Evolutionary conservation across 2,888 invertebrate genomes (phyloP).

Genomic region (Melangyna quadrimaculata): DNA sequence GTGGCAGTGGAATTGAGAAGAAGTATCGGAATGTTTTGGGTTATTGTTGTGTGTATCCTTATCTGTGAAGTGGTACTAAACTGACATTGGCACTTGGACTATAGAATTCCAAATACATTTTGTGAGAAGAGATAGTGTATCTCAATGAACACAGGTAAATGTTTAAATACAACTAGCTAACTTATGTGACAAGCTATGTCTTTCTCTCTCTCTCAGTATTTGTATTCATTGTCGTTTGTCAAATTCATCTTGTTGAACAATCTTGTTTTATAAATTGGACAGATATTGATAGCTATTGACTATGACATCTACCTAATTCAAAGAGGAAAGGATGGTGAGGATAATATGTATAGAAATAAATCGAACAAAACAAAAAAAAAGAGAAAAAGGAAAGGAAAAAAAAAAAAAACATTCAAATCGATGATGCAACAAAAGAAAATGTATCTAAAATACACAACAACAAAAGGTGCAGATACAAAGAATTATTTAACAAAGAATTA

Average conservation of each 20-base stretch:
- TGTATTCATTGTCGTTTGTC: slow-evolving; percentile 28
- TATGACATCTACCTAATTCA: slow-evolving; percentile 57
- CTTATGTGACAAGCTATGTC: slow-evolving; percentile 26
- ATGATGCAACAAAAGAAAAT: slow-evolving; percentile 39
- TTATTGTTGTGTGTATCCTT: slow-evolving; percentile 62
- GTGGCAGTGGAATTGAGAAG: neutral
- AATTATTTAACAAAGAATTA: slow-evolving; percentile 22
- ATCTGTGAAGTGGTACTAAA: slow-evolving; percentile 43
- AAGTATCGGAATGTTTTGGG: slow-evolving; percentile 53
- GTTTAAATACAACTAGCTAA: slow-evolving; percentile 42
- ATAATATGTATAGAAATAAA: slow-evolving; percentile 15
- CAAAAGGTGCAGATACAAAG: slow-evolving; percentile 24
- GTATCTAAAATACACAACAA: no score
- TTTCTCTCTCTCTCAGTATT: neutral
- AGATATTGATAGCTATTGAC: slow-evolving; percentile 65
- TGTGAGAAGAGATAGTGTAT: slow-evolving; percentile 49
- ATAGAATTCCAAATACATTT: slow-evolving; percentile 2
- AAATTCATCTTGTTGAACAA: slow-evolving; percentile 69
- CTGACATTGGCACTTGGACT: slow-evolving; percentile 65
- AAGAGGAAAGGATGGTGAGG: slow-evolving; percentile 16
- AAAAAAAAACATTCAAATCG: slow-evolving; percentile 30
- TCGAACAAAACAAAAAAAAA: slow-evolving; percentile 1
- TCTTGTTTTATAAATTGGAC: slow-evolving; percentile 71
- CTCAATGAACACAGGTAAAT: slow-evolving; percentile 42
- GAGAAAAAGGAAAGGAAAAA: neutral